Evolutionary conservation across 2,888 invertebrate species (phyloP).

Genomic region (Caenorhabditis sp.): DNA sequence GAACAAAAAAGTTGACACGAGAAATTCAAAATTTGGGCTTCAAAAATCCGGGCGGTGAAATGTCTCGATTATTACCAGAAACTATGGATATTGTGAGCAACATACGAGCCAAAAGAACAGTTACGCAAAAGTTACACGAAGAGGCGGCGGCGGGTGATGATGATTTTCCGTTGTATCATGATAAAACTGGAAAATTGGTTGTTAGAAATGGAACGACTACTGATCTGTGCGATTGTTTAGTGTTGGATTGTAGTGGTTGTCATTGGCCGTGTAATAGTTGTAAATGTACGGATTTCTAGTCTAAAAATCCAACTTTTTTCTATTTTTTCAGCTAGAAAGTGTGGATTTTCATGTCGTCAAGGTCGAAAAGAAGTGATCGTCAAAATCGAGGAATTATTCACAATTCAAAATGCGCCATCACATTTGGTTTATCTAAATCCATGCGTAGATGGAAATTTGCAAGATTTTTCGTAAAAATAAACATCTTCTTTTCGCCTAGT

Average conservation of each 20-base stretch:
- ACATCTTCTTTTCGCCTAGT: neutral
- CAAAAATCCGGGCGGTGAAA: constrained; percentile 16
- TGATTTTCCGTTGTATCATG: constrained; percentile 7
- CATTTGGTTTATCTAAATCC: constrained; percentile 5
- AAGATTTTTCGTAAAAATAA: no score
- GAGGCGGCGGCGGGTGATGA: neutral
- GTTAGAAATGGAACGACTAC: neutral
- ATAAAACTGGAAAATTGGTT: constrained; percentile 12
- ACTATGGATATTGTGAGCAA: constrained; percentile 7
- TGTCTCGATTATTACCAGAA: constrained; percentile 15
- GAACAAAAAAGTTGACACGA: neutral
- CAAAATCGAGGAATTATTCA: constrained; percentile 20
- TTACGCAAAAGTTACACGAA: neutral
- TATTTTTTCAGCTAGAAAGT: constrained; percentile 29
- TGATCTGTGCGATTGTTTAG: constrained; percentile 30
- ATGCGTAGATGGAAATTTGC: no score
- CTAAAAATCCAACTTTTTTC: no score
- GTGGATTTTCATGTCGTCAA: constrained; percentile 17
- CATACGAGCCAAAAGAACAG: constrained; percentile 3
- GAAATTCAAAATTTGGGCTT: constrained; percentile 22
- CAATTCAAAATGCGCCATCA: constrained; percentile 1
- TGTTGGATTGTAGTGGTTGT: constrained; percentile 16
- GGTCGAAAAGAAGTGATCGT: constrained; percentile 18
- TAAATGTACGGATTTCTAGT: constrained; percentile 13
- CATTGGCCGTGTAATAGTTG: constrained; percentile 27